Base-by-base conservation (phyloP, 2,797 vertebrate genomes). In the Neoniphon sammara region DNA sequence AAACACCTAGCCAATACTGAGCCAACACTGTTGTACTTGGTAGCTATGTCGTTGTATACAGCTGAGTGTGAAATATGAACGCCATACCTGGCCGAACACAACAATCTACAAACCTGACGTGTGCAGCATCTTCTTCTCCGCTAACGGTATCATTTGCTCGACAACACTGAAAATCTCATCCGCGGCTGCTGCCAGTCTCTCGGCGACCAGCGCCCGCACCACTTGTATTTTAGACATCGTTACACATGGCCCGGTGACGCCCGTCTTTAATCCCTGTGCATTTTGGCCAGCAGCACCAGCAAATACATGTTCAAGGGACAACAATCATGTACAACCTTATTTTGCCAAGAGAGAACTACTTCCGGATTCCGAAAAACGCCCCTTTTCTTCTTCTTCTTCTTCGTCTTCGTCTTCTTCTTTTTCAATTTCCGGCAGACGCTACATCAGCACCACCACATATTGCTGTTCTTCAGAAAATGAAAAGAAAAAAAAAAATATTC, bases 161-260 rank as follows among this genome's bases (percentile, higher is more conserved):
- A 61, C 53, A 0, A 30, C 36, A 7, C 31, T 10, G 5, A 60
- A 17, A 0, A 85, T 76, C 47, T 85, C 71, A 15, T 75, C 74
- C 17, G 62, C 76, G 0, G 82, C 83, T 0, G 68, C 80, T 1
- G 62, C 4, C 59, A 85, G 61, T 3, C 69, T 81, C 11, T 75
- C 75, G 5, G 46, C 34, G 46, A 85, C 56, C 30, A 0, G 69
- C 59, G 36, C 0, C 66, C 47, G 64, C 57, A 75, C 0, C 6
- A 2, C 23, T 0, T 18, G 30, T 30, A 71, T 8, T 7, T 53
- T 27, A 12, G 49, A 36, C 83, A 78, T 82, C 8, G 56, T 58
- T 36, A 18, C 3, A 4, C 14, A 0, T 0, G 20, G 1, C 2
- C 46, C 49, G 39, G 0, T 0, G 0, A 15, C 1, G 10, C 0